Conservation (phyloP, 2,113 vertebrate genomes). For the Prietella phreatophila region DNA sequence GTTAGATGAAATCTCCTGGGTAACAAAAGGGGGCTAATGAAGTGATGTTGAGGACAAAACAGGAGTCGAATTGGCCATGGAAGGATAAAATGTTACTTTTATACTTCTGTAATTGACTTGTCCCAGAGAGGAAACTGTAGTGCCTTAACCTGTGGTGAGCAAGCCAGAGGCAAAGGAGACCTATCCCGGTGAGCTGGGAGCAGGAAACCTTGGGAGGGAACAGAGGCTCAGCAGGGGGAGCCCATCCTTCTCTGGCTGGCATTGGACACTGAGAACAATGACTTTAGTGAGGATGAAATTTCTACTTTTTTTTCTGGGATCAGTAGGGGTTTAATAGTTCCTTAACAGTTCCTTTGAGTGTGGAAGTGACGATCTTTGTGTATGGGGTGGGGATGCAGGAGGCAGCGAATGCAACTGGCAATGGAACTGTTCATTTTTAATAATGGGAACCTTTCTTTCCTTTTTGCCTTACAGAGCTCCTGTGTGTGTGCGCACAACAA, state of each 20-base stretch:
- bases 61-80: not conserved
- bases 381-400: not conserved
- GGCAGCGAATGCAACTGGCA: not conserved
- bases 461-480: not conserved
- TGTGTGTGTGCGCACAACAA: not conserved
- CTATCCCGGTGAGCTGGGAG: not conserved
- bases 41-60: not conserved
- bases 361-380: not conserved
- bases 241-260: not conserved
- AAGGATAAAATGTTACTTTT: not conserved
- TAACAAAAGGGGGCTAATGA: not conserved
- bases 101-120: not conserved
- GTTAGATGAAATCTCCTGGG: not conserved
- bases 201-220: not conserved
- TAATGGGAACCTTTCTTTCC: not conserved
- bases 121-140: not conserved
- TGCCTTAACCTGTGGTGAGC: not conserved
- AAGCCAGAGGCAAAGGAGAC: not conserved
- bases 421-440: not conserved
- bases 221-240: not conserved
- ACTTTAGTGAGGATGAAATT: not conserved
- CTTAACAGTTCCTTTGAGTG: not conserved
- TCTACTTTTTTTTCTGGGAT: not conserved
- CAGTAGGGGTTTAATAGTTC: not conserved
- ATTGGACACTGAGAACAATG: not conserved